Evolutionary conservation across 1,140 invertebrate species (phyloP).

Genomic region (Tetramorium parvispinum): DNA sequence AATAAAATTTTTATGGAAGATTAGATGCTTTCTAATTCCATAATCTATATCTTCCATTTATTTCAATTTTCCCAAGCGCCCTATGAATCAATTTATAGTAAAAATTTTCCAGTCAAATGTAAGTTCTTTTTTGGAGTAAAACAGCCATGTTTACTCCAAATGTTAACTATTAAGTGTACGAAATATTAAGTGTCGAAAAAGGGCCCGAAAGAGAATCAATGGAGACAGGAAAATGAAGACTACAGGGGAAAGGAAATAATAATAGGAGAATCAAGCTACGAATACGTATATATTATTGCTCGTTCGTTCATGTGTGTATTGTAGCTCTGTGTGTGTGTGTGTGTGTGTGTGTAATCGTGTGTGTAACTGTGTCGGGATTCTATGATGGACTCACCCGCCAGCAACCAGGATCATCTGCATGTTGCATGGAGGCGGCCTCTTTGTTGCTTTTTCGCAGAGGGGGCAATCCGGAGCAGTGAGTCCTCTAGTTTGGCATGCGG

Average conservation of each 20-base stretch:
- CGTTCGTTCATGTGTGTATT: conserved; percentile 4
- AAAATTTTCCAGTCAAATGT: not conserved
- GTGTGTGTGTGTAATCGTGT: not conserved
- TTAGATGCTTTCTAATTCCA: not conserved
- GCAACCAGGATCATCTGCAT: conserved; percentile 86
- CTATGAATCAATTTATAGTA: not conserved
- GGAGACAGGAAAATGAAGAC: not conserved
- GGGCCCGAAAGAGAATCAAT: conserved; percentile 2
- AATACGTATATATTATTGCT: not conserved
- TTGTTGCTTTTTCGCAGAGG: conserved; percentile 79
- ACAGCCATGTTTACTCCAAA: not conserved
- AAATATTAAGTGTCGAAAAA: no score
- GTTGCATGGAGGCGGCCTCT: conserved; percentile 85
- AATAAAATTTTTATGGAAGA: not conserved
- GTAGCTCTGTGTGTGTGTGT: not conserved
- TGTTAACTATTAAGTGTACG: not conserved
- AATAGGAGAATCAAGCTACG: conserved; percentile 26
- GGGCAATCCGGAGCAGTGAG: conserved; percentile 74
- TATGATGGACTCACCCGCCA: conserved; percentile 85
- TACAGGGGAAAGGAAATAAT: conserved; percentile 14
- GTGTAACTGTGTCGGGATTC: conserved; percentile 59
- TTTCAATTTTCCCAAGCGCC: not conserved
- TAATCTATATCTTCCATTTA: not conserved
- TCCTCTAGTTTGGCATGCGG: conserved; percentile 77
- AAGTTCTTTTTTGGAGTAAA: not conserved